Percentiles rank a stretch among this genome's conserved stretches.
phyloP scores from a whole-genome alignment of 2,888 invertebrate species.

The Calliscelio sp. region DNA sequence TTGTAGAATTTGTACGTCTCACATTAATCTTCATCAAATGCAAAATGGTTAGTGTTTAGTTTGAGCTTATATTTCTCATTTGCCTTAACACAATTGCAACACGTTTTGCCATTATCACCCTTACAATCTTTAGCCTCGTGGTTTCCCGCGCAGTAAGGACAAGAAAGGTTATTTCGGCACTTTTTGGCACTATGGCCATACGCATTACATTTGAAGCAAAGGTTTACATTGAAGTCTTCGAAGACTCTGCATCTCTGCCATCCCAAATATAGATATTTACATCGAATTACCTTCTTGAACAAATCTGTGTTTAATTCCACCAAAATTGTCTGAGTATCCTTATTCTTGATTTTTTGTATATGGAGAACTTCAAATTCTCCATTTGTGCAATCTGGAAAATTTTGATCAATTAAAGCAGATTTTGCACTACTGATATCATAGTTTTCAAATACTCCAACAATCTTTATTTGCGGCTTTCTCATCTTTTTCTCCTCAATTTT shows the following conservation, averaged over 20 bases:
- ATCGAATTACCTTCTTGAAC: background rate
- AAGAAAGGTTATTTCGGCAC: conserved; percentile 1
- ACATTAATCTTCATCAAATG: conserved; percentile 25
- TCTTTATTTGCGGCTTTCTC: conserved; percentile 36
- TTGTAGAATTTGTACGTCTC: conserved; percentile 20
- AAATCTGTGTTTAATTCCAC: conserved; percentile 1
- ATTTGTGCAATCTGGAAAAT: conserved; percentile 11
- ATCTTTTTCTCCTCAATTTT: background rate
- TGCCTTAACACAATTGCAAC: conserved; percentile 19
- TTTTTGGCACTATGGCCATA: conserved; percentile 37
- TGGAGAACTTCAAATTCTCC: conserved; percentile 4
- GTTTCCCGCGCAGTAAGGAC: conserved; percentile 27
- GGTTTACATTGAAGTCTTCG: conserved; percentile 38
- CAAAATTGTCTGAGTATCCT: conserved; percentile 5
- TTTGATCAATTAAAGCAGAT: conserved; percentile 10
- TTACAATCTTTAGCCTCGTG: conserved; percentile 22
- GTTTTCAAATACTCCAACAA: conserved; percentile 1
- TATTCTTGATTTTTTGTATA: conserved; percentile 10
- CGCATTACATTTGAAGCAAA: conserved; percentile 31
- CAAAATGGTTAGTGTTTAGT: conserved; percentile 1
- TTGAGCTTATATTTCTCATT: conserved; percentile 26
- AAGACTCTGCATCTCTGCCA: conserved; percentile 35
- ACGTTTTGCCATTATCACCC: background rate
- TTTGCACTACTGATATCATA: background rate
- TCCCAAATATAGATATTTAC: conserved; percentile 24